A percentile compares a stretch with the other conserved stretches of the same genome.
Conservation (phyloP, 2,113 vertebrate species). For the Cottus gobio region DNA sequence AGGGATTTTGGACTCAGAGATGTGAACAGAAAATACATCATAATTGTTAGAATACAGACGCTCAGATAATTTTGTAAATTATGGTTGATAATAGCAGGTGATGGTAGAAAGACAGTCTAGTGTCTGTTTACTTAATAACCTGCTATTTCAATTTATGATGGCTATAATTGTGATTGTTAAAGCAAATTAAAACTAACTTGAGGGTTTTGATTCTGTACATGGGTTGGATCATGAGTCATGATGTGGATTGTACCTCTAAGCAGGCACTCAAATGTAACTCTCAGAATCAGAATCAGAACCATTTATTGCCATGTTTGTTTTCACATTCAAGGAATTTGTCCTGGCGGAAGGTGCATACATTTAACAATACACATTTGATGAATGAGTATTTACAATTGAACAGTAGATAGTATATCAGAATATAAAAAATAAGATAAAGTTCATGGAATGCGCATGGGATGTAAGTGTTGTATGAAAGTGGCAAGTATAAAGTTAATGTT, state of each 20-base stretch:
- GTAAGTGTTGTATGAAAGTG: too few relatives aligned
- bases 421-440: too few relatives aligned
- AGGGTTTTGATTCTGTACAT: conserved; percentile 3
- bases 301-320: too few relatives aligned
- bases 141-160: conserved; percentile 26
- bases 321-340: too few relatives aligned
- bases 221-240: conserved; percentile 12
- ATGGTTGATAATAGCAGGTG: conserved; percentile 39
- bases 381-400: too few relatives aligned
- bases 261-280: not conserved
- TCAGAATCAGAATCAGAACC: too few relatives aligned
- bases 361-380: too few relatives aligned
- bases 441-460: too few relatives aligned
- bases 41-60: conserved; percentile 22
- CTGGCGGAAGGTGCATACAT: too few relatives aligned
- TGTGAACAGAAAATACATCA: conserved; percentile 15
- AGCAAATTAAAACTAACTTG: conserved; percentile 8
- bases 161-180: conserved; percentile 37
- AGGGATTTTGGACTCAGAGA: not conserved
- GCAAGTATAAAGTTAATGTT: too few relatives aligned
- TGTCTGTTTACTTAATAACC: conserved; percentile 40
- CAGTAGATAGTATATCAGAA: too few relatives aligned
- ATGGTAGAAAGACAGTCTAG: conserved; percentile 22
- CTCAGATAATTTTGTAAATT: conserved; percentile 41
- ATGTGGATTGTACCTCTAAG: not conserved